These are phyloP conservation scores for Allygus modestus DNA, from an alignment of 2,888 invertebrate genomes.

Conservation along the genomic window DNA sequence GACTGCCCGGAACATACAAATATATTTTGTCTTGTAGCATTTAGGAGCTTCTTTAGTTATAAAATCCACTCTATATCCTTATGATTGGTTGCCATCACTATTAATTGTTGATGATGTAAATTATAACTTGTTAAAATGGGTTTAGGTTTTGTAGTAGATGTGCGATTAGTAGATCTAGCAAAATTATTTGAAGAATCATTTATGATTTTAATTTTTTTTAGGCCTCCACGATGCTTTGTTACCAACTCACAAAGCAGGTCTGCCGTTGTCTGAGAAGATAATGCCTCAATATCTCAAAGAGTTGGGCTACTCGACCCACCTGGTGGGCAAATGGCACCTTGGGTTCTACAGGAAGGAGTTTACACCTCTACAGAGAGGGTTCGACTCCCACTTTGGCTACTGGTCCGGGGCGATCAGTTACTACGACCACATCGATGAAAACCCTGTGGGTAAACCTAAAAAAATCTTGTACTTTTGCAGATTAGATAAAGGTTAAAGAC, in stretches of 20 bases:
- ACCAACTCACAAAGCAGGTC: slow-evolving; percentile 75
- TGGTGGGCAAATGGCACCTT: slow-evolving; percentile 95
- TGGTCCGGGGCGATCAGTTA: slow-evolving; percentile 88
- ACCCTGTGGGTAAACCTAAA: slow-evolving; percentile 73
- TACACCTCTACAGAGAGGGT: slow-evolving; percentile 86
- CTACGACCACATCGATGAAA: slow-evolving; percentile 79
- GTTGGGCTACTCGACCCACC: slow-evolving; percentile 86
- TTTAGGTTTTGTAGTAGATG: too few species aligned
- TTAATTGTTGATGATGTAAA: too few species aligned
- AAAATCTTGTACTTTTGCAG: too few species aligned
- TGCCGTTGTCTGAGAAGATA: slow-evolving; percentile 82
- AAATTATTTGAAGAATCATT: neutral
- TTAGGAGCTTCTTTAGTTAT: too few species aligned
- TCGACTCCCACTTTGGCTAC: slow-evolving; percentile 88
- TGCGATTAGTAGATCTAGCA: too few species aligned
- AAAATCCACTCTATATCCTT: too few species aligned
- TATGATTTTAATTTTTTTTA: slow-evolving; percentile 20
- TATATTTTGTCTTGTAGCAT: too few species aligned
- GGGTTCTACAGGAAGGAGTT: slow-evolving; percentile 86
- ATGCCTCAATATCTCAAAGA: slow-evolving; percentile 83
- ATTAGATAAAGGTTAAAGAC: too few species aligned
- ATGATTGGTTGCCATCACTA: too few species aligned
- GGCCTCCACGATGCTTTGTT: slow-evolving; percentile 20
- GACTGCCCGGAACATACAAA: too few species aligned
- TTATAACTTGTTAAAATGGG: too few species aligned